Base-by-base conservation (phyloP, 1,140 invertebrate genomes). In the Drosophila ambigua region DNA sequence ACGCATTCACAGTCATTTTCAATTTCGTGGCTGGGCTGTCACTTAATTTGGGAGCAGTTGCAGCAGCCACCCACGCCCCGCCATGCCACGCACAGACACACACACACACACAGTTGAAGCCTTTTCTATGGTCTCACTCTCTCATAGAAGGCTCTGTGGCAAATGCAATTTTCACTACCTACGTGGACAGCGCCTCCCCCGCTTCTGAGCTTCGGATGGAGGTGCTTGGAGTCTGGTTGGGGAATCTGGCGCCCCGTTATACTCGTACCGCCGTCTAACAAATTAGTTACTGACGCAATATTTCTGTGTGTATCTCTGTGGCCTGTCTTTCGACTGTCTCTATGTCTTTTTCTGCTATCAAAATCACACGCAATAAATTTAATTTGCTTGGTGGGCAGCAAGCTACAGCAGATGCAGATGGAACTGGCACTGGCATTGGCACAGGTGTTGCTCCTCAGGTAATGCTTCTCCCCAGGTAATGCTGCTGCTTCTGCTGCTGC, bases 361-460 rank as follows among this genome's bases (percentile, higher is more conserved):
- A 88, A 88, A 88, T 88, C 83, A 88, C 83, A 88, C 83, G 83
- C 83, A 88, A 88, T 88, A 88, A 88, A 88, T 88, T 83, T 67
- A 71, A 88, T 79, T 88, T 83, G 67, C 53, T 46, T 76, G 52
- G 54, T 50, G 61, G 72, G 61, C 61, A 68, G 59, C 35, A 39
- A 39, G 35, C 31, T 11, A 9, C 31, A 28, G 31, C 16, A 64
- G 35, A 31, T 39, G 31, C 28, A 9, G 20, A 16, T 51, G 51
- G 9, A 39, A 53, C 16, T 39, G 51, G 51, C 16, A 69, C 43
- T 58, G 64, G 45, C 63, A 8, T 2, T 1, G 44, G 62, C 52
- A 55, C 52, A 57, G 51, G 51, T 65, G 51, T 65, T 54, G 11
- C 35, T 39, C 35, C 35, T 13, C 35, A 4, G 35, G 35, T 39